Percentiles rank a stretch among this genome's conserved stretches.
phyloP scores from a whole-genome alignment of 2,888 invertebrate genomes.

The Silvanus unidentatus region DNA sequence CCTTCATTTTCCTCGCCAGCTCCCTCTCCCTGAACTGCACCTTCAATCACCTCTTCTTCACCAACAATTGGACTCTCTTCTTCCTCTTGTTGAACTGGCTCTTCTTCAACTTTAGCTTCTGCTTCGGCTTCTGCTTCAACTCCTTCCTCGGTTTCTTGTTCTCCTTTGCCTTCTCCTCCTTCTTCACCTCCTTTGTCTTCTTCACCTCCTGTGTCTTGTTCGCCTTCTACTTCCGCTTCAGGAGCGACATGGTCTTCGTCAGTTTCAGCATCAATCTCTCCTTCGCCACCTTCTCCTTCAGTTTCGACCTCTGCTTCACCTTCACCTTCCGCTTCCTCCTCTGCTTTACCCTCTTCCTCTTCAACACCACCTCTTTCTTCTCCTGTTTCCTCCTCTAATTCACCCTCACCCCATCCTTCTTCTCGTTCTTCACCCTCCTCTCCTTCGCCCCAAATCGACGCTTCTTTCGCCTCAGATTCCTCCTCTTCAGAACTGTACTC shows the following conservation, averaged over 20 bases:
- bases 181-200: not conserved
- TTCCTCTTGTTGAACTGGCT: conserved; percentile 1
- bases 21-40: too few relatives aligned
- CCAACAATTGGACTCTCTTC: not conserved
- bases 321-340: conserved; percentile 2
- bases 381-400: too few relatives aligned
- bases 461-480: not conserved
- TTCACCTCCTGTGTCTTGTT: too few relatives aligned
- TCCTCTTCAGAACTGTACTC: conserved; percentile 2
- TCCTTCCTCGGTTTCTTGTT: conserved; percentile 1
- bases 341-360: too few relatives aligned
- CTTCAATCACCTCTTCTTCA: not conserved
- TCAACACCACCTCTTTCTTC: too few relatives aligned
- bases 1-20: conserved; percentile 19
- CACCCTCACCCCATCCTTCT: conserved; percentile 10
- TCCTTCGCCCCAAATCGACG: not conserved
- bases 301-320: too few relatives aligned
- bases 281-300: conserved; percentile 14
- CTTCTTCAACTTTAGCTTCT: conserved; percentile 9
- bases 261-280: conserved; percentile 11
- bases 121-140: conserved; percentile 9
- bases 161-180: not conserved
- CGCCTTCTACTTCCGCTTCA: too few relatives aligned
- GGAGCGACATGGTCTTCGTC: conserved; percentile 11
- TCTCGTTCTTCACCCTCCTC: conserved; percentile 7